These are phyloP conservation scores for Ascaphus truei DNA, from an alignment of 2,113 vertebrate genomes.

Conservation along the genomic window DNA sequence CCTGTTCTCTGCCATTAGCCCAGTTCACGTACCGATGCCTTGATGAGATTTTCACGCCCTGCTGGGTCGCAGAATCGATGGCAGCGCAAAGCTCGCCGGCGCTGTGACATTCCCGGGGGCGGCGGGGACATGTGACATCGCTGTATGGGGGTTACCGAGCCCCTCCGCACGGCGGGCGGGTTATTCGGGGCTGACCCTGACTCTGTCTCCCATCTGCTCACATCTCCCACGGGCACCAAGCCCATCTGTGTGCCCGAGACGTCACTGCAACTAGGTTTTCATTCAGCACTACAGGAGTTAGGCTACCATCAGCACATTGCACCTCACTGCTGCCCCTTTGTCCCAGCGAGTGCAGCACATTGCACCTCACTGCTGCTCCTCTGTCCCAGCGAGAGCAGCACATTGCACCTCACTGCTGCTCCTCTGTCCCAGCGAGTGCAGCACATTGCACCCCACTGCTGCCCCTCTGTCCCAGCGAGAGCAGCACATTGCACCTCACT, in stretches of 20 bases:
- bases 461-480: no score
- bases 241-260: background rate
- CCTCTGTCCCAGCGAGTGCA: no score
- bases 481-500: no score
- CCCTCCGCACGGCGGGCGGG: background rate
- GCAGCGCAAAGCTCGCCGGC: background rate
- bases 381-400: no score
- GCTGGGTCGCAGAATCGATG: background rate
- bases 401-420: no score
- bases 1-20: background rate
- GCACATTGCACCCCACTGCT: no score
- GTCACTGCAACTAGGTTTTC: no score
- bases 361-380: no score
- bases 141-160: background rate
- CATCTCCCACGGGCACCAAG: background rate
- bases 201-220: conserved; percentile 1
- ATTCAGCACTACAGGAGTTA: background rate
- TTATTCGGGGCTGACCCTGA: background rate
- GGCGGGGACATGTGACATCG: background rate
- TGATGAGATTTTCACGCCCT: conserved; percentile 10
- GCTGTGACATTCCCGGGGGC: conserved; percentile 9
- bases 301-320: background rate
- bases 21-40: background rate
- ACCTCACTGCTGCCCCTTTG: no score
- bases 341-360: no score